phyloP scores from a whole-genome alignment of 1,140 invertebrate species.

The Campodea augens region DNA sequence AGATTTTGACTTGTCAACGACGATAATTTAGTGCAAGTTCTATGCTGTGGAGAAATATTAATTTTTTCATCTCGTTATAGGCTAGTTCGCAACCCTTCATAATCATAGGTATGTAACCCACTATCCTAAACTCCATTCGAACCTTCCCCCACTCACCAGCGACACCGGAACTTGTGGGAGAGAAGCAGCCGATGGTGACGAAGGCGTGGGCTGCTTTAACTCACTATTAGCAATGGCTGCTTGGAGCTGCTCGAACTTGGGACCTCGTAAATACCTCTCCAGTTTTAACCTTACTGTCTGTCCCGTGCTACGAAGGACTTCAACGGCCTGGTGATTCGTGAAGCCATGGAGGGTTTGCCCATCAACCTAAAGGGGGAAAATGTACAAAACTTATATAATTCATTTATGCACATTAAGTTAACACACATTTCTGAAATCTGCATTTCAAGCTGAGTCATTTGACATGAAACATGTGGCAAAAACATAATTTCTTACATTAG shows the following conservation, averaged over 20 bases:
- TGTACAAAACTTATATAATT: neutral
- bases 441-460: too few relatives aligned
- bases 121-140: too few relatives aligned
- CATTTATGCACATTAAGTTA: neutral
- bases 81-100: too few relatives aligned
- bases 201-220: slow-evolving; percentile 28
- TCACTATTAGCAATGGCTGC: slow-evolving; percentile 77
- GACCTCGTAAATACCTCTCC: slow-evolving; percentile 78
- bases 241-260: slow-evolving; percentile 88
- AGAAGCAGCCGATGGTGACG: slow-evolving; percentile 52
- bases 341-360: slow-evolving; percentile 81
- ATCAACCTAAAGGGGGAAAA: slow-evolving; percentile 54
- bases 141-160: too few relatives aligned
- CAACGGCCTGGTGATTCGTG: slow-evolving; percentile 89
- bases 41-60: too few relatives aligned
- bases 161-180: slow-evolving; percentile 55
- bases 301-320: slow-evolving; percentile 71
- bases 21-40: too few relatives aligned
- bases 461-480: too few relatives aligned
- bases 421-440: too few relatives aligned
- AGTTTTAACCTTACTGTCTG: slow-evolving; percentile 66
- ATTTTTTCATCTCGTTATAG: too few relatives aligned
- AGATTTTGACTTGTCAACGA: too few relatives aligned
- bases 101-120: slow-evolving; percentile 23
- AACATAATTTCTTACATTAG: slow-evolving; percentile 4